These are phyloP conservation scores for Tillus elongatus DNA, from an alignment of 2,888 invertebrate genomes.

Conservation along the genomic window DNA sequence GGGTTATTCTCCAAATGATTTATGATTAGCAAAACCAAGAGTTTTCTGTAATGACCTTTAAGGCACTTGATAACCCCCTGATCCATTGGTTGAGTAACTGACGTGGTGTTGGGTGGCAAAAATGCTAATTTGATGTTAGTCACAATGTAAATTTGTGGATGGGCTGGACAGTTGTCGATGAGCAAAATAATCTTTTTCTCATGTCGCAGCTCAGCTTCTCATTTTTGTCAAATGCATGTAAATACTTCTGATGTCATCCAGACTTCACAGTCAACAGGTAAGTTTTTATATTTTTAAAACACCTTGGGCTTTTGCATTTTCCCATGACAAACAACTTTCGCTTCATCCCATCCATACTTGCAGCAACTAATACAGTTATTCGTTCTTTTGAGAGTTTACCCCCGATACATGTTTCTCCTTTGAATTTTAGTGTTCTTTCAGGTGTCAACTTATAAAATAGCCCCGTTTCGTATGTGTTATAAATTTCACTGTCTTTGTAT, in stretches of 20 bases:
- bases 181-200: constrained; percentile 28
- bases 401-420: constrained; percentile 22
- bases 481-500: constrained; percentile 15
- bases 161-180: constrained; percentile 30
- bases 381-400: constrained; percentile 23
- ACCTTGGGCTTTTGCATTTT: constrained; percentile 22
- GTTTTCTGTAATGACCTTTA: constrained; percentile 22
- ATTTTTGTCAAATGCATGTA: constrained; percentile 19
- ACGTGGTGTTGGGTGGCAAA: constrained; percentile 26
- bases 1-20: constrained; percentile 10
- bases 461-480: constrained; percentile 19
- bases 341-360: constrained; percentile 26
- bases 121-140: constrained; percentile 22
- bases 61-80: constrained; percentile 20
- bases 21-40: constrained; percentile 8
- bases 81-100: constrained; percentile 16
- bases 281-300: constrained; percentile 24
- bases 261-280: constrained; percentile 24
- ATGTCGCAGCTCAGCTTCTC: constrained; percentile 25
- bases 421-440: constrained; percentile 19
- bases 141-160: constrained; percentile 19
- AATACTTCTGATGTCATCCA: constrained; percentile 34
- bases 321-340: constrained; percentile 23
- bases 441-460: constrained; percentile 17
- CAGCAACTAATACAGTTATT: constrained; percentile 23